Evolutionary conservation across 1,140 invertebrate species (phyloP).

Genomic region (Oryctes rhinoceros): DNA sequence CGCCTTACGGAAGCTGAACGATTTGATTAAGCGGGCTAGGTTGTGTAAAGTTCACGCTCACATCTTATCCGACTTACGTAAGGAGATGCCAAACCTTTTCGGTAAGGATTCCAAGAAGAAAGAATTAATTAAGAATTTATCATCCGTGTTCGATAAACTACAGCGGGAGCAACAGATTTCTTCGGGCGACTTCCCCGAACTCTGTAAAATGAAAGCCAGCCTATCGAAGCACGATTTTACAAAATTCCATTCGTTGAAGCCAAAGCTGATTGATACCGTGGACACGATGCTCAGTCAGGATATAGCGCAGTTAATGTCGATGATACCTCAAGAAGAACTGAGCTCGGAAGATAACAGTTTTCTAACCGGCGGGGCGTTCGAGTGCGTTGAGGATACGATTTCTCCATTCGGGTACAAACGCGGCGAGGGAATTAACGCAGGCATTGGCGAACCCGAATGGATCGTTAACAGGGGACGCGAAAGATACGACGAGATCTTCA

Average conservation of each 20-base stretch:
- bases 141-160: slow-evolving; percentile 74
- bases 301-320: slow-evolving; percentile 76
- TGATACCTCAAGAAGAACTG: slow-evolving; percentile 73
- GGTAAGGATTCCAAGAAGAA: slow-evolving; percentile 85
- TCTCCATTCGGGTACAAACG: slow-evolving; percentile 96
- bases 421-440: slow-evolving; percentile 96
- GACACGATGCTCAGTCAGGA: slow-evolving; percentile 81
- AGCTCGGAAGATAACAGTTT: slow-evolving; percentile 40
- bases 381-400: slow-evolving; percentile 82
- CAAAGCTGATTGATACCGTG: slow-evolving; percentile 74
- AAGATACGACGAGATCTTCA: slow-evolving; percentile 88
- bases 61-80: slow-evolving; percentile 78
- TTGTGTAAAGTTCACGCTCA: slow-evolving; percentile 86
- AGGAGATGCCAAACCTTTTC: slow-evolving; percentile 69
- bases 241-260: slow-evolving; percentile 77
- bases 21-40: slow-evolving; percentile 80
- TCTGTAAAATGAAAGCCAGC: slow-evolving; percentile 80
- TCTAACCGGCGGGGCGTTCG: slow-evolving; percentile 85
- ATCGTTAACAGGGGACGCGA: slow-evolving; percentile 89
- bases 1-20: slow-evolving; percentile 81
- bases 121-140: slow-evolving; percentile 83
- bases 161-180: slow-evolving; percentile 77
- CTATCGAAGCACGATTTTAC: slow-evolving; percentile 80
- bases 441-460: slow-evolving; percentile 95
- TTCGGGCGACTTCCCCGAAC: slow-evolving; percentile 78